phyloP scores from a whole-genome alignment of 2,797 vertebrate species.

The Parotocinclus haroldoi region DNA sequence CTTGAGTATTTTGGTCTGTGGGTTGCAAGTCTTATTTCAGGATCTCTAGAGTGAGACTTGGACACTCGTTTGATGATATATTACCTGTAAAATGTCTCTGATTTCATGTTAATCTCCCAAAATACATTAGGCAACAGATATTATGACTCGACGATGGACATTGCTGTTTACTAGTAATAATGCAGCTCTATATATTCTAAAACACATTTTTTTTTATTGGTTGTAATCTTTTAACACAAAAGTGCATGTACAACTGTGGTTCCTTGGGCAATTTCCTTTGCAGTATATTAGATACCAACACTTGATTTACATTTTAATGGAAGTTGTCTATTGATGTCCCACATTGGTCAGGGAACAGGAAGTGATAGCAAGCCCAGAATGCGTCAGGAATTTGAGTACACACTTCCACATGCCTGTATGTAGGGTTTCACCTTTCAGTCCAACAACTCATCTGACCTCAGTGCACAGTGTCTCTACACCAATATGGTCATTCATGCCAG shows the following conservation, averaged over 20 bases:
- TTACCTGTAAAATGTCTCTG: too few species aligned
- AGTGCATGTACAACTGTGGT: conserved; percentile 21
- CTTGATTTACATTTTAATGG: conserved; percentile 61
- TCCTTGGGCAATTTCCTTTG: conserved; percentile 51
- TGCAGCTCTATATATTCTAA: too few species aligned
- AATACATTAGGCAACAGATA: too few species aligned
- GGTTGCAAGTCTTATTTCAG: conserved; percentile 65
- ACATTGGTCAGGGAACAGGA: conserved; percentile 61
- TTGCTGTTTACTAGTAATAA: too few species aligned
- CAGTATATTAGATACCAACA: conserved; percentile 58
- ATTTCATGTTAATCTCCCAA: too few species aligned
- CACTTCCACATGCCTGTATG: conserved; percentile 52
- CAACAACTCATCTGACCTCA: conserved; percentile 42
- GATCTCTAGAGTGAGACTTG: conserved; percentile 12
- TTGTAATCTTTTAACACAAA: background rate
- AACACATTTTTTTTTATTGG: too few species aligned
- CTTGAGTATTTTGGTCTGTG: conserved; percentile 60
- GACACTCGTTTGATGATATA: too few species aligned
- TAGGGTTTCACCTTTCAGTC: conserved; percentile 55
- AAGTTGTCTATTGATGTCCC: conserved; percentile 63
- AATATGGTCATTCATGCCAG: conserved; percentile 31
- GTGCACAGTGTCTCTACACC: conserved; percentile 40
- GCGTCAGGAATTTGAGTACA: conserved; percentile 62
- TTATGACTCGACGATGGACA: too few species aligned
- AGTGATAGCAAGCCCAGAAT: conserved; percentile 68